phyloP scores from a whole-genome alignment of 2,888 invertebrate genomes.

The Rhamphomyia laevipes region DNA sequence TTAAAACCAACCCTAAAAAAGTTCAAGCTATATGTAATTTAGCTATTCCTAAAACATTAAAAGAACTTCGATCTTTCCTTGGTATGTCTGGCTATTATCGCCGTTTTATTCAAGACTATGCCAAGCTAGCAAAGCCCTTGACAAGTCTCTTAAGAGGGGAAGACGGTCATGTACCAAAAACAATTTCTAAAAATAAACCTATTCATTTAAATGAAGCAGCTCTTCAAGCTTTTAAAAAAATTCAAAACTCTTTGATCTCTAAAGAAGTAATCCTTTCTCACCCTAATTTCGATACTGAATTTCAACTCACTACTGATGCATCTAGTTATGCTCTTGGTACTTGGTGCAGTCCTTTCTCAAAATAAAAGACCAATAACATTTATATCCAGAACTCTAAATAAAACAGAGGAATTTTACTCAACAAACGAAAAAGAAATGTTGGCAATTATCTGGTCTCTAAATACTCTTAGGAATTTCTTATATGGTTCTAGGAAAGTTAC shows the following conservation, averaged over 20 bases:
- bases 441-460: slow-evolving; percentile 5
- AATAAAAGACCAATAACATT: slow-evolving; percentile 7
- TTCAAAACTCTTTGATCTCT: slow-evolving; percentile 8
- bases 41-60: slow-evolving; percentile 8
- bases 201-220: slow-evolving; percentile 5
- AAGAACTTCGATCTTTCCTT: slow-evolving; percentile 7
- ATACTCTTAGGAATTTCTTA: slow-evolving; percentile 5
- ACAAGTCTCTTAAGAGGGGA: slow-evolving; percentile 11
- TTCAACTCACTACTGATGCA: slow-evolving; percentile 8
- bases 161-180: slow-evolving; percentile 10
- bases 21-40: slow-evolving; percentile 10
- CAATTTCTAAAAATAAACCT: slow-evolving; percentile 5
- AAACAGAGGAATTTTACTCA: slow-evolving; percentile 9
- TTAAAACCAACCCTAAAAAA: slow-evolving; percentile 10
- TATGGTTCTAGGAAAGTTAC: slow-evolving; percentile 5
- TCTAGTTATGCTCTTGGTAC: slow-evolving; percentile 7
- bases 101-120: slow-evolving; percentile 9
- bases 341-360: slow-evolving; percentile 8
- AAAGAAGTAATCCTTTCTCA: slow-evolving; percentile 8
- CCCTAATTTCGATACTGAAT: slow-evolving; percentile 8
- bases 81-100: slow-evolving; percentile 7
- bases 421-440: slow-evolving; percentile 11
- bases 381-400: slow-evolving; percentile 5
- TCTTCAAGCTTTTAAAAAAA: slow-evolving; percentile 6
- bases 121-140: slow-evolving; percentile 10